Conservation (phyloP, 1,140 invertebrate genomes). For the Drosophila simulans region DNA sequence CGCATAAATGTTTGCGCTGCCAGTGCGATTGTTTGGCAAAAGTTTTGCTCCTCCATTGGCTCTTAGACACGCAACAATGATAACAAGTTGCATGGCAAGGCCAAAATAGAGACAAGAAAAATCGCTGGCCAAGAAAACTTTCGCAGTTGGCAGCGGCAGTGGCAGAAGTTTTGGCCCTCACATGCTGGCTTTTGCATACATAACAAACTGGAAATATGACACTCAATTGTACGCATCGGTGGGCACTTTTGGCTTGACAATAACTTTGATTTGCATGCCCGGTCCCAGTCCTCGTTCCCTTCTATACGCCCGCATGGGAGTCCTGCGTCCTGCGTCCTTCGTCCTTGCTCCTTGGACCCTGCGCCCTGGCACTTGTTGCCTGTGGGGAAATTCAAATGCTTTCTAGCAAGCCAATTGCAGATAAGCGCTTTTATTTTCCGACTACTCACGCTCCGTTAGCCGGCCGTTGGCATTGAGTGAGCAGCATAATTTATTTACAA, state of each 20-base stretch:
- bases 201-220: constrained; percentile 78
- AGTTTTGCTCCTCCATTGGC: constrained; percentile 76
- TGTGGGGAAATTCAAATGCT: constrained; percentile 71
- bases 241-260: constrained; percentile 75
- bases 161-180: constrained; percentile 57
- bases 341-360: not conserved
- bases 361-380: constrained; percentile 65
- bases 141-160: constrained; percentile 32
- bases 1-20: constrained; percentile 72
- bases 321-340: not conserved
- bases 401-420: constrained; percentile 75
- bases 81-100: constrained; percentile 71
- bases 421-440: constrained; percentile 73
- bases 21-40: constrained; percentile 58
- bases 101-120: constrained; percentile 50
- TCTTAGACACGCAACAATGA: constrained; percentile 81
- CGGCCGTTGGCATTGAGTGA: constrained; percentile 58
- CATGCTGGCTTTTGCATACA: constrained; percentile 57
- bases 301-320: constrained; percentile 47
- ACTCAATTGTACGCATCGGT: constrained; percentile 81
- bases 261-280: constrained; percentile 77
- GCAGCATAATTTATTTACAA: constrained; percentile 61
- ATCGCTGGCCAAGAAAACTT: constrained; percentile 55
- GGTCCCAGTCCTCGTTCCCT: constrained; percentile 4
- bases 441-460: constrained; percentile 54